Base-by-base conservation (phyloP, 2,888 invertebrate genomes). In the Neelides folsomi region DNA sequence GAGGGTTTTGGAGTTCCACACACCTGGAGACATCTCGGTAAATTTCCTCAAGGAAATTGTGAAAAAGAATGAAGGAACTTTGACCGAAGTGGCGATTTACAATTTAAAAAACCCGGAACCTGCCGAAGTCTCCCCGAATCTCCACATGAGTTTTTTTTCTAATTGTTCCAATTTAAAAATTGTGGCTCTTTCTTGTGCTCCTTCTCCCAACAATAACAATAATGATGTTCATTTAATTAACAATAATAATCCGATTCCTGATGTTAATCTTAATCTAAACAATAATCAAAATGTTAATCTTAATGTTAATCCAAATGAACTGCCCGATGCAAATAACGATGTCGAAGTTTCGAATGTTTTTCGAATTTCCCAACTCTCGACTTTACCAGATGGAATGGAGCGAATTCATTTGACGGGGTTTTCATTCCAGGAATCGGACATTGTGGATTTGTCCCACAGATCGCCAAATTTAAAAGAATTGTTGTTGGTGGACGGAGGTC, bases 1-100 rank as follows among this genome's bases (percentile, higher is more conserved):
- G 7, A 46, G 57, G 55, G 51, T 55, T 15, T 52, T 63, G 39
- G 58, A 60, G 12, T 60, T 63, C 35, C 54, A 59, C 19, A 59
- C 60, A 1, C 59, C 59, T 10, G 60, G 58, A 15, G 60, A 59
- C 41, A 16, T 63, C 20, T 47, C 59, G 4, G 20, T 54, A 19
- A 49, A 47, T 9, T 47, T 46, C 18, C 37, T 63, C 15, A 38
- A 42, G 12, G 40, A 36, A 10, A 43, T 63, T 16, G 50, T 59
- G 1, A 7, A 38, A 9, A 18, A 27, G 2, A 63, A 59, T 52
- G 49, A 49, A n/a, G 44, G 13, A 3, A 53, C 53, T 2, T 18
- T 63, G n/a, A 38, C 37, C 6, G 59, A 63, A 47, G 16, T 63
- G 7, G 52, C 52, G 5, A 49, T 62, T 19, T 56, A 57, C 42